Conservation (phyloP, 2,797 vertebrate genomes). For the Otus scops region DNA sequence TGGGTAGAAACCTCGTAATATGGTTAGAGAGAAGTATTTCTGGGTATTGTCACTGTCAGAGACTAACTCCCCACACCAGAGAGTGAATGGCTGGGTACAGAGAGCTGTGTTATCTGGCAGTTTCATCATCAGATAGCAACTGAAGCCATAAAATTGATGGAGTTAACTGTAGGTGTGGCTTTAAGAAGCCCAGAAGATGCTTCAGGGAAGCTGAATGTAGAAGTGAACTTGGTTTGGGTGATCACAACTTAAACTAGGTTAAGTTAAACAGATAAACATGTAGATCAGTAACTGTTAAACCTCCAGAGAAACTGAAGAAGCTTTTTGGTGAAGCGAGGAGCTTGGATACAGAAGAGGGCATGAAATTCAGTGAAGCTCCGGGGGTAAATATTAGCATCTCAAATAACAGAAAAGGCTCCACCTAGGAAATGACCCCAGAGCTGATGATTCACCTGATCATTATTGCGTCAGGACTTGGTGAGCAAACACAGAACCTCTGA, state of each 20-base stretch:
- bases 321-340: not conserved
- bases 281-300: not conserved
- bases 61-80: not conserved
- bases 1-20: not conserved
- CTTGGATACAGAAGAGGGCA: not conserved
- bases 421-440: conserved; percentile 10
- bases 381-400: conserved; percentile 56
- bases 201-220: not conserved
- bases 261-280: not conserved
- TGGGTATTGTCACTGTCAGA: not conserved
- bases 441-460: conserved; percentile 44
- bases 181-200: not conserved
- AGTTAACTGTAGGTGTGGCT: not conserved
- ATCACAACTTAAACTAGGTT: not conserved
- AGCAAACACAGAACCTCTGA: conserved; percentile 21
- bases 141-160: not conserved
- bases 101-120: not conserved
- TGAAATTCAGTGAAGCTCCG: not conserved
- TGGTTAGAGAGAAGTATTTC: not conserved
- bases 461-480: not conserved
- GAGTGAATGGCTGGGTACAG: not conserved
- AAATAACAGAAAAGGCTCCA: conserved; percentile 38
- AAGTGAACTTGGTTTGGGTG: not conserved
- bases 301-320: not conserved
- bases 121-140: not conserved